Evolutionary conservation across 2,113 vertebrate genomes (phyloP), one percentile per base, ranked within the genome.

Genomic region (Xiphias gladius): DNA sequence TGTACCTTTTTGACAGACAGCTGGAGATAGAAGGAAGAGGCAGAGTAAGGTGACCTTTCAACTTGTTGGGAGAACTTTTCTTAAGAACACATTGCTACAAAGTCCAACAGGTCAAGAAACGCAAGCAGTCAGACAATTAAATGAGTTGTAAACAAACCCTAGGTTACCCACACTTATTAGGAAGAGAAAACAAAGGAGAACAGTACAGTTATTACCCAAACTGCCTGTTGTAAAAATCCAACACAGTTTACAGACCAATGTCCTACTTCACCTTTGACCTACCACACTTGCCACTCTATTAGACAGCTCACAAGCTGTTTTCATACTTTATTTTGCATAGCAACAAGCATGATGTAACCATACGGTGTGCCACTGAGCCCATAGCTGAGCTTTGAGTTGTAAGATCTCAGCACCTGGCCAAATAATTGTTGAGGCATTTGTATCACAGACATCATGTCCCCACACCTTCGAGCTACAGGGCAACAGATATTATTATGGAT

Each of bases 261-360:
- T 48, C 19, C 50, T 52, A 22, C 50, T 52, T 22, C 50, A 52
- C 5, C 32, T 35, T 35, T 35, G 32, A 35, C 32, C 32, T 3
- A 35, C 32, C 6, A 6, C 32, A 35, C 32, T 35, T 35, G 32
- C 32, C 3, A 35, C 52, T 74, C 24, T 39, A 20, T 75, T 14
- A 32, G n/a, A 20, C 16, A 73, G 7, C 7, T 80, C 50, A 16
- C 26, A 58, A 68, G 20, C 72, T 63, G 72, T 28, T 82, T 55
- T 70, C 57, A 76, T 70, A 20, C 26, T 43, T 43, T 1, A 43
- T 26, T 30, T 68, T 39, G 54, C 71, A 43, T 55, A 63, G 24
- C 55, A 62, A 69, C 43, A 75, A 11, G 19, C 48, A 48, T 50
- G 58, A 24, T 71, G 37, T 69, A 70, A 64, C 22, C 28, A 39